Percentiles rank a stretch among this genome's conserved stretches.
Evolutionary conservation across 2,113 vertebrate species (phyloP).

Genomic region (Chunga burmeisteri): DNA sequence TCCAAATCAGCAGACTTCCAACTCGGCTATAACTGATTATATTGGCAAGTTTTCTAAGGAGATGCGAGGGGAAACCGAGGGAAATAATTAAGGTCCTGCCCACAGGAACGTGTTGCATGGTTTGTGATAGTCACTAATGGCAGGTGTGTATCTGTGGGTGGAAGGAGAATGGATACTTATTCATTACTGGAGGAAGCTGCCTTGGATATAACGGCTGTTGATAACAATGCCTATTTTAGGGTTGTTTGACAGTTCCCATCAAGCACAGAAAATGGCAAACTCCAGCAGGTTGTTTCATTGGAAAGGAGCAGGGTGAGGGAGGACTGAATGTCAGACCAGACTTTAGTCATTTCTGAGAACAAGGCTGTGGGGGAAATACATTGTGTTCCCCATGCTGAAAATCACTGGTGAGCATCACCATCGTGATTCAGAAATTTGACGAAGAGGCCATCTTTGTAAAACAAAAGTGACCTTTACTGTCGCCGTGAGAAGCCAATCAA

Average conservation of each 20-base stretch:
- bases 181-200: neutral
- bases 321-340: neutral
- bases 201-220: neutral
- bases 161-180: neutral
- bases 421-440: neutral
- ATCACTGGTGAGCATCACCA: neutral
- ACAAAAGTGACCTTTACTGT: neutral
- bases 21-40: neutral
- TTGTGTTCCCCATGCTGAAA: neutral
- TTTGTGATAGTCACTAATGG: neutral
- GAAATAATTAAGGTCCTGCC: neutral
- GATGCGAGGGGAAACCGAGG: neutral
- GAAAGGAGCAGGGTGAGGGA: neutral
- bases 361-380: neutral
- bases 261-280: neutral
- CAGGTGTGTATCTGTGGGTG: neutral
- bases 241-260: neutral
- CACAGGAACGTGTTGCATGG: rapidly evolving
- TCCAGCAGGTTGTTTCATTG: neutral
- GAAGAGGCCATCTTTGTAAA: neutral
- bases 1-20: neutral
- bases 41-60: neutral
- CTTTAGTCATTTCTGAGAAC: neutral
- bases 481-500: neutral
- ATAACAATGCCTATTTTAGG: conserved; percentile 5